Base-by-base conservation (phyloP, 2,113 vertebrate genomes). In the Epinephelus moara region DNA sequence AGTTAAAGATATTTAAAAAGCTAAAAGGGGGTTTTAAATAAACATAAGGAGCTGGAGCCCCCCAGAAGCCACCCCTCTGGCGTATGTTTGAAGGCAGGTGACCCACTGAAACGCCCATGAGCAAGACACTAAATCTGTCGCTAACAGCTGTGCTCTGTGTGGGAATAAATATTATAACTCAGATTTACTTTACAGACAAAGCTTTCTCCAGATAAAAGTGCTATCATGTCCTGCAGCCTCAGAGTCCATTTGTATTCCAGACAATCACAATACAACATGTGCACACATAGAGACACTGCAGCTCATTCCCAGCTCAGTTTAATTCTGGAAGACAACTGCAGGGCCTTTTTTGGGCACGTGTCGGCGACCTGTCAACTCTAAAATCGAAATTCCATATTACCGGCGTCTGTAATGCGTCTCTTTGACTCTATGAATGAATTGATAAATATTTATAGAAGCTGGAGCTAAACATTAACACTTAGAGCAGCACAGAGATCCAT, bases 391-490 rank as follows among this genome's bases (percentile, higher is more conserved):
- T 88, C 78, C 79, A 70, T 76, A 81, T 81, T 45, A 57, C 69
- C 4, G 2, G 61, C 37, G 30, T 78, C 85, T 89, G 78, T 68
- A 57, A 60, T 62, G 77, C 45, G 6, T 85, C 62, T 84, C 72
- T 77, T 83, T 67, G 70, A 79, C 87, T 83, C 76, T 77, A 78
- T 84, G 88, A 86, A 75, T 71, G 6, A 84, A 70, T 64, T 75
- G 84, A 80, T 91, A 92, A 92, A 93, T 91, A 93, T 94, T 94
- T 94, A 93, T 82, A 91, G 85, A 79, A 88, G 79, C 82, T 77
- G 69, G 47, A 81, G 88, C 88, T 87, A 70, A 91, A 92, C 89
- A 89, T 90, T 87, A 91, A 90, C 90, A 89, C 84, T 80, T 81
- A 80, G 70, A 80, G 72, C 66, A 72, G 85, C 49, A 40, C 79